phyloP scores from a whole-genome alignment of 2,888 invertebrate genomes.

The Heliconius aoede region DNA sequence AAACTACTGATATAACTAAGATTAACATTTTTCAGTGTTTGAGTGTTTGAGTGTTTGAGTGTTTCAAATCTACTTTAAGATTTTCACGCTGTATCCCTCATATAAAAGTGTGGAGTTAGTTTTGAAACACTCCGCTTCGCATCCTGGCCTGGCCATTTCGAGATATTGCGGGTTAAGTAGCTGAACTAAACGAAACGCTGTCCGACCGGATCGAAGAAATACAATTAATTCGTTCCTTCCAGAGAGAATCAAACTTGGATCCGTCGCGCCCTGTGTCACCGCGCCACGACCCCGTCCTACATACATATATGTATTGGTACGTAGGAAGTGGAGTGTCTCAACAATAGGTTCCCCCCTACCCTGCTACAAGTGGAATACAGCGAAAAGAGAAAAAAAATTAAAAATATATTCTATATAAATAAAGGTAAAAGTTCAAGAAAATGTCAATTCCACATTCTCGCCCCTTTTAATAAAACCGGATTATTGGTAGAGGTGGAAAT shows the following conservation, averaged over 20 bases:
- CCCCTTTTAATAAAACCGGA: conserved; percentile 26
- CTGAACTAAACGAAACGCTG: neutral
- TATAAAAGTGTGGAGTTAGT: neutral
- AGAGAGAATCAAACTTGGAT: neutral
- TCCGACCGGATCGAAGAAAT: neutral
- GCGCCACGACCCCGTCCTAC: too few relatives aligned
- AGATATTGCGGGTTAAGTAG: neutral
- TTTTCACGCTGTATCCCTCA: too few relatives aligned
- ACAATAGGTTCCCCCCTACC: neutral
- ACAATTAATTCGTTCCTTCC: neutral
- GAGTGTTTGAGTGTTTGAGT: too few relatives aligned
- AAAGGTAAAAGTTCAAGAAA: neutral
- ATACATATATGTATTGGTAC: too few relatives aligned
- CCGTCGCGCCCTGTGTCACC: too few relatives aligned
- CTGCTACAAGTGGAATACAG: neutral
- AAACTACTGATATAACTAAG: too few relatives aligned
- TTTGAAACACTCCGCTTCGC: neutral
- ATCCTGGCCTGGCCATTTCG: neutral
- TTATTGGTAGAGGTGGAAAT: conserved; percentile 7
- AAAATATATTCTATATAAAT: neutral
- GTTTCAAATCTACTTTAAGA: too few relatives aligned
- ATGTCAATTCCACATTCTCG: neutral
- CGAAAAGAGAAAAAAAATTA: neutral
- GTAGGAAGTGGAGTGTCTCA: neutral
- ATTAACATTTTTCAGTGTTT: too few relatives aligned